Evolutionary conservation across 2,888 invertebrate species (phyloP), one percentile per base, ranked within the genome.

Genomic region (Gordius sp.): DNA sequence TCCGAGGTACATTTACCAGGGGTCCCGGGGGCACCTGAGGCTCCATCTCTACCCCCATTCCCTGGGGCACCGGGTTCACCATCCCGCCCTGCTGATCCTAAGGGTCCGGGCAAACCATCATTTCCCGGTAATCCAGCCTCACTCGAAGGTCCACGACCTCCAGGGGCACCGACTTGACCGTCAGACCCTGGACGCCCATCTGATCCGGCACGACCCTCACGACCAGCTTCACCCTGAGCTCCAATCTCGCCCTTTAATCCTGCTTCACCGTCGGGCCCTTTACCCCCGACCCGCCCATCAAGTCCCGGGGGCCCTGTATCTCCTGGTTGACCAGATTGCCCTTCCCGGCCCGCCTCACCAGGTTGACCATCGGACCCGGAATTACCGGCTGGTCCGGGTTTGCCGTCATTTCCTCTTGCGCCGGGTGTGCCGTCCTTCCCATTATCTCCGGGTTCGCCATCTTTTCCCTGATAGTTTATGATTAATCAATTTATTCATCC

Each of bases 51-150:
- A 8, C 55, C 55, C 16, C 16, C 4, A 2, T 4, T 55, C 18
- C 55, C 55, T 16, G 55, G 26, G 8, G 28, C 18, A 16, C 55
- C 55, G 25, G 55, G 26, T 25, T 55, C 25, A 25, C 55, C 55
- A 55, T 28, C 27, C 8, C 27, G 18, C 2, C 55, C 55, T 25
- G 55, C 55, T 8, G 18, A 20, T 16, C 55, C 55, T 20, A 4
- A 16, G 8, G 4, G 24, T 4, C 55, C 55, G 2, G 16, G 8
- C 8, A 8, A 20, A 16, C 55, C 55, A 25, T 55, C 55, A 4
- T 55, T 8, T 24, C 55, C 55, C 16, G 55, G 55, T 16, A 16
- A 4, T 4, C 55, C 55, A 16, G 25, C 13, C 8, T 4, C 26
- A 24, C 55, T 26, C 4, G 20, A 26, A 16, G 8, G 25, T 4